Percentiles rank a stretch among this genome's conserved stretches.
Conservation (phyloP, 2,113 vertebrate species). For the Heteronetta atricapilla region DNA sequence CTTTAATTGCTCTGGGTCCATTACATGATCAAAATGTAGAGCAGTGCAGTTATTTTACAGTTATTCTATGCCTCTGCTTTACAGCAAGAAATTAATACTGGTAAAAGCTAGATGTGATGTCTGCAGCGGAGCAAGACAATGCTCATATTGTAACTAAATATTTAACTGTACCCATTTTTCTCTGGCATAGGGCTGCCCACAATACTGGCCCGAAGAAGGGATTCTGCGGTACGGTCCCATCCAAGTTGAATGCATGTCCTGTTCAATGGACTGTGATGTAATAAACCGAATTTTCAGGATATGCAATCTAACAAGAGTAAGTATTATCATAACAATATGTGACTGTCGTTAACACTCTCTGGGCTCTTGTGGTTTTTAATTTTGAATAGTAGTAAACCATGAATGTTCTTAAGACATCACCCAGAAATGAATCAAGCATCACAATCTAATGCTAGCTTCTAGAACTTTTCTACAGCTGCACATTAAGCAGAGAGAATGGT, state of each 20-base stretch:
- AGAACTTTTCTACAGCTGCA: not conserved
- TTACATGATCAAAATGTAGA: not conserved
- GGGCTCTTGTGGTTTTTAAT: not conserved
- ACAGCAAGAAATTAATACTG: not conserved
- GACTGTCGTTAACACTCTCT: not conserved
- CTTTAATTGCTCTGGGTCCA: not conserved
- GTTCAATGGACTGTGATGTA: constrained; percentile 97
- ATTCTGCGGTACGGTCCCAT: constrained; percentile 94
- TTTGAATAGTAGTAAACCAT: not conserved
- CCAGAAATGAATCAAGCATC: not conserved
- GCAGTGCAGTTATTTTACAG: not conserved
- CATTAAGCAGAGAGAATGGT: not conserved
- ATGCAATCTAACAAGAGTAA: constrained; percentile 97
- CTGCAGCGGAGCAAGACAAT: not conserved
- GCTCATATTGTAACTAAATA: not conserved
- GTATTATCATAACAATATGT: not conserved
- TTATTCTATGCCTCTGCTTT: not conserved
- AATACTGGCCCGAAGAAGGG: constrained; percentile 98
- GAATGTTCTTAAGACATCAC: not conserved
- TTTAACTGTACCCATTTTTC: not conserved
- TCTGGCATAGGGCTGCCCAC: constrained; percentile 90
- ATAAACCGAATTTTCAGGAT: constrained; percentile 97
- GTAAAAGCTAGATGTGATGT: not conserved
- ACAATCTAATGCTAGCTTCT: not conserved
- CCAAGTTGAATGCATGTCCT: constrained; percentile 98